Percentiles rank a stretch among this genome's conserved stretches.
phyloP scores from a whole-genome alignment of 2,113 vertebrate species.

The Clarias batrachus region DNA sequence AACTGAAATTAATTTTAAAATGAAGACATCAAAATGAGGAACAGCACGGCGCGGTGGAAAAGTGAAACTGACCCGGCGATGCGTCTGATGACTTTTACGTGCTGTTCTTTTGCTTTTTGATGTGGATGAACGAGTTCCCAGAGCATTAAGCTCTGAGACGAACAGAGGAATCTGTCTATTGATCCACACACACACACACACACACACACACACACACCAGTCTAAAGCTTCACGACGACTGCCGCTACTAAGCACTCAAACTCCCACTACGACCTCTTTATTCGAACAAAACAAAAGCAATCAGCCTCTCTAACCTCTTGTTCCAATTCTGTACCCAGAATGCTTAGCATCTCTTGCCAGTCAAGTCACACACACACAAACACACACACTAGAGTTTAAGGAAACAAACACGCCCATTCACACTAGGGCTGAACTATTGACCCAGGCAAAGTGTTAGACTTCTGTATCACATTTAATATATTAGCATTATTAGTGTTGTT shows the following conservation, averaged over 20 bases:
- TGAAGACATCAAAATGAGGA: not conserved
- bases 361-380: not conserved
- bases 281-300: not conserved
- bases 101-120: not conserved
- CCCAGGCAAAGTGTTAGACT: not conserved
- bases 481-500: too few relatives aligned
- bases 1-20: not conserved
- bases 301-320: not conserved
- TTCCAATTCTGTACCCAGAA: not conserved
- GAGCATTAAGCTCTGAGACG: not conserved
- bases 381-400: not conserved
- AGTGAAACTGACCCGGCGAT: not conserved
- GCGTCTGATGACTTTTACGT: constrained; percentile 13
- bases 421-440: not conserved
- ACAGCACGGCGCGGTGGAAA: not conserved
- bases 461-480: not conserved
- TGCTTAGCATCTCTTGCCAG: not conserved
- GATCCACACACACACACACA: not conserved
- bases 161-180: constrained; percentile 4
- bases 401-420: not conserved
- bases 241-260: not conserved
- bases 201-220: constrained; percentile 1
- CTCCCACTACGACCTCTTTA: not conserved
- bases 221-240: not conserved
- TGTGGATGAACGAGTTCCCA: not conserved